Conservation (phyloP, 2,797 vertebrate species). For the Sebastes matsubarae region DNA sequence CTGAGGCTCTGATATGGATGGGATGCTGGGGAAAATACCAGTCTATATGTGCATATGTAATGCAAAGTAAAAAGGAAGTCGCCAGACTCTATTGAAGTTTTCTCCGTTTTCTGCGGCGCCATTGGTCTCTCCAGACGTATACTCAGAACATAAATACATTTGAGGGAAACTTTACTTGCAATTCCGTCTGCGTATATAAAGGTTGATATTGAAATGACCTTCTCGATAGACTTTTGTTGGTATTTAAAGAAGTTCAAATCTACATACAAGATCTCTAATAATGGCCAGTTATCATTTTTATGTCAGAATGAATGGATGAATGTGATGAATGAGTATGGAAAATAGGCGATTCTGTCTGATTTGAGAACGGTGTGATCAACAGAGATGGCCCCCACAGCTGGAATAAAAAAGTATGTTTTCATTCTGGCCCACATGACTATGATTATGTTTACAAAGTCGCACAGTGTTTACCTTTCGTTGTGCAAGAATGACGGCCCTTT, state of each 20-base stretch:
- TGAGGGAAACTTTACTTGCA: slow-evolving; percentile 40
- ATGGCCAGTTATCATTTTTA: background rate
- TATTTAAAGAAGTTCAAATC: slow-evolving; percentile 33
- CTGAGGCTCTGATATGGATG: slow-evolving; percentile 69
- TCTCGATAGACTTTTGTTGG: slow-evolving; percentile 10
- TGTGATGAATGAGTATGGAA: slow-evolving; percentile 4
- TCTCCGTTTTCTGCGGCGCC: slow-evolving; percentile 30
- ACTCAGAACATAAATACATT: slow-evolving; percentile 50
- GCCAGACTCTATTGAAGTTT: slow-evolving; percentile 57
- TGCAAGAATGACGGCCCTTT: slow-evolving; percentile 10
- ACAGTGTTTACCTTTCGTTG: slow-evolving; percentile 45
- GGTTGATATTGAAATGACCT: slow-evolving; percentile 62
- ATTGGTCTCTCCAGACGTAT: slow-evolving; percentile 48
- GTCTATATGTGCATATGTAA: slow-evolving; percentile 82
- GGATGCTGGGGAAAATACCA: slow-evolving; percentile 68
- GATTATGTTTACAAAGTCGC: slow-evolving; percentile 54
- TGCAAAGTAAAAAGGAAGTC: slow-evolving; percentile 65
- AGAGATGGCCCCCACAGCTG: slow-evolving; percentile 9
- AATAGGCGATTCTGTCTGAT: slow-evolving; percentile 6
- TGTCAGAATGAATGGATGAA: slow-evolving; percentile 6
- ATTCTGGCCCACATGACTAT: slow-evolving; percentile 43
- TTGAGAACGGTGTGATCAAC: slow-evolving; percentile 10
- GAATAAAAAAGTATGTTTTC: slow-evolving; percentile 30
- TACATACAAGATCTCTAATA: slow-evolving; percentile 13
- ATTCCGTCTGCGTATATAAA: slow-evolving; percentile 11